Percentiles rank a stretch among this genome's conserved stretches.
phyloP scores from a whole-genome alignment of 2,113 vertebrate genomes.

The Ivindomyrus marchei region DNA sequence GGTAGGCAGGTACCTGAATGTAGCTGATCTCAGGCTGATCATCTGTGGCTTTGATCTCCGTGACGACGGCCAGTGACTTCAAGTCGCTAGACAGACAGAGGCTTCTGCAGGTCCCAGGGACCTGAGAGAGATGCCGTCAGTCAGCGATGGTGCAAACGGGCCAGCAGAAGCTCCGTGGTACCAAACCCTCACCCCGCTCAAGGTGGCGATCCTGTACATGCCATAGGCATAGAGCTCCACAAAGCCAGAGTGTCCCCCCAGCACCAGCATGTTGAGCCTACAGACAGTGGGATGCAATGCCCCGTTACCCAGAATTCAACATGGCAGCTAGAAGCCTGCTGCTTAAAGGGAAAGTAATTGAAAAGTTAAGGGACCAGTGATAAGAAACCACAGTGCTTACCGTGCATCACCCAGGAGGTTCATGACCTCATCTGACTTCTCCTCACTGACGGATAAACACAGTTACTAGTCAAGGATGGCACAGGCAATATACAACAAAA shows the following conservation, averaged over 20 bases:
- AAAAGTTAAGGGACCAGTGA: not conserved
- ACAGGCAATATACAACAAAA: slow-evolving; percentile 6
- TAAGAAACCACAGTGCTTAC: slow-evolving; percentile 53
- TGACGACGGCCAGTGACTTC: slow-evolving; percentile 82
- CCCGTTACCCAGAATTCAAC: not conserved
- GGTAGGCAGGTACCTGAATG: slow-evolving; percentile 66
- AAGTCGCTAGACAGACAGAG: slow-evolving; percentile 88
- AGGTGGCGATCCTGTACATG: slow-evolving; percentile 94
- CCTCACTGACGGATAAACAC: slow-evolving; percentile 71
- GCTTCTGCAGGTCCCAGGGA: slow-evolving; percentile 77
- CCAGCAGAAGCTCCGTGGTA: too few species aligned
- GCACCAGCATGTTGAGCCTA: slow-evolving; percentile 89
- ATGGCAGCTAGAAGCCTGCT: not conserved
- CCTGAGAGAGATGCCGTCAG: slow-evolving; percentile 49
- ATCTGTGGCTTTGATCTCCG: slow-evolving; percentile 64
- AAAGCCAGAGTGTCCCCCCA: slow-evolving; percentile 78
- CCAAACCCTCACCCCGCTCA: slow-evolving; percentile 63
- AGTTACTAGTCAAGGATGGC: not conserved
- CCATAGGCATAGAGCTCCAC: slow-evolving; percentile 95
- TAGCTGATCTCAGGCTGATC: slow-evolving; percentile 70
- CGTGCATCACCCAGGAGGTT: slow-evolving; percentile 93
- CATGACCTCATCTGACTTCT: slow-evolving; percentile 95
- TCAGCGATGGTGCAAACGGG: not conserved
- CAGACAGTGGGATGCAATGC: not conserved
- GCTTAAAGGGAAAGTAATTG: not conserved